Evolutionary conservation across 64 coral and sea anemone genomes (phyloP), one percentile per base, ranked within the genome.

Genomic region (Dendrophyllia cribrosa): DNA sequence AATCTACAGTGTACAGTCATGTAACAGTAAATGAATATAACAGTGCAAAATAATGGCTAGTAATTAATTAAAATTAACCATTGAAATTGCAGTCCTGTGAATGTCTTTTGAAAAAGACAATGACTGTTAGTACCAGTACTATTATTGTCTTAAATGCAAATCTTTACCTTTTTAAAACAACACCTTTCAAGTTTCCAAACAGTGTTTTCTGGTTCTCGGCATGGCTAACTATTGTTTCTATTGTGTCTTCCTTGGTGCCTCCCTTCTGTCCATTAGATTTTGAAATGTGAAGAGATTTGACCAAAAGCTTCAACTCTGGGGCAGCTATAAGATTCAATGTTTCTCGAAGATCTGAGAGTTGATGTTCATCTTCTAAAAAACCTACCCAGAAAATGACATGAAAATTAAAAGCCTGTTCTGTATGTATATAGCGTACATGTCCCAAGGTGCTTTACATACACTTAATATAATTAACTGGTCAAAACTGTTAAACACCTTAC

Each of bases 81-180:
- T 34, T 34, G 34, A 34, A 34, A 34, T 34, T 34, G 34, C 34
- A 34, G 34, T 34, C 34, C 34, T 34, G 34, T 34, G 0, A 34
- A 34, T 34, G 34, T 34, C 34, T 34, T 2, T 34, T 34, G 2
- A 34, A 34, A 34, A 34, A 34, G 34, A 2, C 34, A 34, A 34
- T 34, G 34, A 34, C 34, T 34, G 34, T 34, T 34, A 34, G 0
- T 34, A 34, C 34, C 34, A 34, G 34, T 34, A 34, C 34, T 34
- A 34, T 34, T 34, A 34, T 34, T 34, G 34, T 34, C 34, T 34
- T 34, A 34, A 34, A 34, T 34, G 34, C 56, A 8, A 17, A 47
- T 77, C 9, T 13, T 47, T 91, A 97, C 95, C 72, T 93, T 87
- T 94, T 97, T 11, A 97, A 93, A 78, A 97, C 69, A n/a, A 90